Percentiles rank a stretch among this genome's conserved stretches.
phyloP scores from a whole-genome alignment of 2,888 invertebrate genomes.

The Anaspis maculata region DNA sequence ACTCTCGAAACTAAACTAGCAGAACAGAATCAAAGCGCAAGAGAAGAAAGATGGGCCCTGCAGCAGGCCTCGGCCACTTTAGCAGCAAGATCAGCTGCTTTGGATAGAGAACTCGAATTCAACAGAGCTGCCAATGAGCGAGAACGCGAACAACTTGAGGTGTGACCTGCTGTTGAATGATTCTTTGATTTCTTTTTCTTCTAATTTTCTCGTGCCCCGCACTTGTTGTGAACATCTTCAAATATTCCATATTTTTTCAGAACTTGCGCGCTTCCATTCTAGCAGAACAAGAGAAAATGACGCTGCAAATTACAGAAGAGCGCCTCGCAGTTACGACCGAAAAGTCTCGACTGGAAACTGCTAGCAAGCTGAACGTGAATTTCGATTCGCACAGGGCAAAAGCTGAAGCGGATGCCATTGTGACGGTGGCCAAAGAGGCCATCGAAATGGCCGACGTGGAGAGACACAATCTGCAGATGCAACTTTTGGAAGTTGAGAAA shows the following conservation, averaged over 20 bases:
- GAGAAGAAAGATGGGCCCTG: constrained; percentile 41
- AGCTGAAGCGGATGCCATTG: constrained; percentile 39
- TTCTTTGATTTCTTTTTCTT: neutral
- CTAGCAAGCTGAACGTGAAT: constrained; percentile 32
- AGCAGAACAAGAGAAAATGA: constrained; percentile 51
- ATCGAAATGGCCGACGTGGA: constrained; percentile 36
- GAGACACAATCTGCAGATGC: constrained; percentile 30
- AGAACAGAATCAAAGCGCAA: constrained; percentile 48
- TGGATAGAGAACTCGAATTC: constrained; percentile 53
- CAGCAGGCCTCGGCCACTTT: constrained; percentile 54
- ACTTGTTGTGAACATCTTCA: too few species aligned
- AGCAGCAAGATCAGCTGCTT: constrained; percentile 53
- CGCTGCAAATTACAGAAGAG: constrained; percentile 52
- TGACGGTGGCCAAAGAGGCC: constrained; percentile 39
- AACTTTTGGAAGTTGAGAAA: constrained; percentile 34
- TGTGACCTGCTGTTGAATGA: too few species aligned
- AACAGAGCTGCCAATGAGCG: constrained; percentile 49
- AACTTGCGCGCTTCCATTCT: constrained; percentile 49
- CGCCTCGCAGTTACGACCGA: constrained; percentile 43
- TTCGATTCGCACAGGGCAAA: constrained; percentile 35
- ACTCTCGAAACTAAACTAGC: constrained; percentile 50
- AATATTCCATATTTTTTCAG: too few species aligned
- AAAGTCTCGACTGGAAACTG: constrained; percentile 35
- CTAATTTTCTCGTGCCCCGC: constrained; percentile 4
- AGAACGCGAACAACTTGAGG: constrained; percentile 54